Evolutionary conservation across 2,888 invertebrate species (phyloP), one percentile per base, ranked within the genome.

Genomic region (Cosmia pyralina): DNA sequence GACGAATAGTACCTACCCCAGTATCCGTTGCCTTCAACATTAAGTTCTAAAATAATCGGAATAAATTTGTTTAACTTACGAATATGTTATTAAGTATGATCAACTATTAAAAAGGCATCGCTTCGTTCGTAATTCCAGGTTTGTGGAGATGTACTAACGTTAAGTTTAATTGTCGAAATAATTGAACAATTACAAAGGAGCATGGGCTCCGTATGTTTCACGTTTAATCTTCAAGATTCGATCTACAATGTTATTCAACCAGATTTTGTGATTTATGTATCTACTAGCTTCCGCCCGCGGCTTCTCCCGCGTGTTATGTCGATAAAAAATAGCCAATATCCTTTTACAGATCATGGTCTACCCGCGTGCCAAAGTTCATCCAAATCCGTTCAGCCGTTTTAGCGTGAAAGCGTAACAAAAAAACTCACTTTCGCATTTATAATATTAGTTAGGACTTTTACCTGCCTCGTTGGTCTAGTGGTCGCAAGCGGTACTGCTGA

Each of bases 31-130:
- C 68, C n/a, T n/a, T n/a, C 62, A 57, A 72, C 75, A 70, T 83
- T 60, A 74, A 80, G 22, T 62, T 75, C 68, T 65, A 81, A 75
- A 71, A 70, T 68, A 83, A 79, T 63, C 81, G 17, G 81, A 81
- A 81, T 81, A 84, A 81, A 81, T 81, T 81, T 75, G 84, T 71
- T 84, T 66, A 50, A 65, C 76, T 75, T 68, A 80, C 81, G 71
- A 81, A 78, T 79, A 70, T 87, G 68, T 83, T 77, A 85, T 87
- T 85, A 85, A 58, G 67, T 72, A 66, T 75, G 71, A 77, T 57
- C 28, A 64, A 69, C 48, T 65, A 76, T 79, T 69, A 85, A 28
- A 85, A 28, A 70, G 15, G 38, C 57, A 68, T 68, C 38, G 69
- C n/a, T 75, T 74, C 44, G 66, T 58, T 55, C 19, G 44, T 81